Base-by-base conservation (phyloP, 2,888 invertebrate genomes). In the Crioceris asparagi region DNA sequence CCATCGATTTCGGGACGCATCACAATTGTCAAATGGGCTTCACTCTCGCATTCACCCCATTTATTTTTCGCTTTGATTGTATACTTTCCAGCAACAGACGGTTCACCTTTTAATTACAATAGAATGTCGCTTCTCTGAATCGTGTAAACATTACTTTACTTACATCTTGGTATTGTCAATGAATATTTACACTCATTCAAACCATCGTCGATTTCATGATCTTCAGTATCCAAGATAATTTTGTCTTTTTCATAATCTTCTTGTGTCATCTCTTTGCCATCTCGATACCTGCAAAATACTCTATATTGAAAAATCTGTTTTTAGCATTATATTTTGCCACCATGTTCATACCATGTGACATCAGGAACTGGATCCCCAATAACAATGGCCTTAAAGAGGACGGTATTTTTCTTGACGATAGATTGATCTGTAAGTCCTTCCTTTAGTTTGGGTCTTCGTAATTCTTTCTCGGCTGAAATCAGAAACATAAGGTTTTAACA, bases 331-430 rank as follows among this genome's bases (percentile, higher is more conserved):
- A n/a, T n/a, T n/a, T n/a, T n/a, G n/a, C n/a, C n/a, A n/a, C n/a
- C n/a, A n/a, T n/a, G 30, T 31, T 27, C 15, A 33, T 62, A 77
- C 94, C 94, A 94, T 41, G 77, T 74, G 31, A 88, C 76, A 48
- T 88, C 83, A 0, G 96, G 94, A 44, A 78, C 70, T 1, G 96
- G 96, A 67, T 92, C 88, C 5, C 90, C 94, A 18, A 84, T 79
- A 51, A 93, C 77, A 12, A 83, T 74, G 1, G 84, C 80, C 30
- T 75, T 71, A 50, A 86, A 65, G 1, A 71, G 71, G 2, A 78
- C 77, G 0, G 77, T 72, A 29, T 78, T 74, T 25, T 78, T 75
- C 54, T 84, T 80, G 45, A 77, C 71, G 18, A 79, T 75, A n/a
- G 77, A 75, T 41, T 75, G 72, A 29, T 85, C 80, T 46, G 72